Conservation (phyloP, 1,140 invertebrate species). For the Cotesia glomerata region DNA sequence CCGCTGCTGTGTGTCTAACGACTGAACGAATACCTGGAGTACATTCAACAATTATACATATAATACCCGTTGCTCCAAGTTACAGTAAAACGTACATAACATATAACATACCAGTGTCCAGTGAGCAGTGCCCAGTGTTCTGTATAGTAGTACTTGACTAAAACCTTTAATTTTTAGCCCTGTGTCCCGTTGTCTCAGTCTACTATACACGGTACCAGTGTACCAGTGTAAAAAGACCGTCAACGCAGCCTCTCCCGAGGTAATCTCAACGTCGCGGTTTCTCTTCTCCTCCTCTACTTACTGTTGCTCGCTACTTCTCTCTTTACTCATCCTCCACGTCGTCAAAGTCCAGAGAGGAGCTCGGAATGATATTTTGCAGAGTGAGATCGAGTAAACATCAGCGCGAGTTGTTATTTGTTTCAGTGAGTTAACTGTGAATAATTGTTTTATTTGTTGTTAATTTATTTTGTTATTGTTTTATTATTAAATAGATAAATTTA, state of each 20-base stretch:
- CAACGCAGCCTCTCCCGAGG: conserved; percentile 17
- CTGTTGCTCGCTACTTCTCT: not conserved
- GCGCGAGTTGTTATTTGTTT: conserved; percentile 7
- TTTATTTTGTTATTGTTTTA: not conserved
- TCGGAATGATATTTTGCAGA: conserved; percentile 18
- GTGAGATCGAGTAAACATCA: not conserved
- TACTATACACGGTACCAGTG: not conserved
- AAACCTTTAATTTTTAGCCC: not conserved
- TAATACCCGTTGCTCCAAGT: too few species aligned
- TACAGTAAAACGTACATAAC: too few species aligned
- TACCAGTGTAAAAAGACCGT: not conserved
- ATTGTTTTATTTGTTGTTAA: not conserved
- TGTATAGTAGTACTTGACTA: not conserved
- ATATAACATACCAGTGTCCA: too few species aligned
- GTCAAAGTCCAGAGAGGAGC: conserved; percentile 10
- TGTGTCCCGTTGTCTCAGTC: not conserved
- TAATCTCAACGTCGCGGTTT: conserved; percentile 3
- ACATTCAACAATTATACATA: not conserved
- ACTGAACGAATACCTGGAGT: not conserved
- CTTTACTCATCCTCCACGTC: conserved; percentile 11
- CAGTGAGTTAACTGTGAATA: not conserved
- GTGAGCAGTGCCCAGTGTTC: not conserved
- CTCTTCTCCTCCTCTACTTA: conserved; percentile 1
- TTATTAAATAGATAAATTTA: not conserved
- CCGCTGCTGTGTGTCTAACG: not conserved